phyloP scores from a whole-genome alignment of 1,140 invertebrate species.

The Trialeurodes vaporariorum region DNA sequence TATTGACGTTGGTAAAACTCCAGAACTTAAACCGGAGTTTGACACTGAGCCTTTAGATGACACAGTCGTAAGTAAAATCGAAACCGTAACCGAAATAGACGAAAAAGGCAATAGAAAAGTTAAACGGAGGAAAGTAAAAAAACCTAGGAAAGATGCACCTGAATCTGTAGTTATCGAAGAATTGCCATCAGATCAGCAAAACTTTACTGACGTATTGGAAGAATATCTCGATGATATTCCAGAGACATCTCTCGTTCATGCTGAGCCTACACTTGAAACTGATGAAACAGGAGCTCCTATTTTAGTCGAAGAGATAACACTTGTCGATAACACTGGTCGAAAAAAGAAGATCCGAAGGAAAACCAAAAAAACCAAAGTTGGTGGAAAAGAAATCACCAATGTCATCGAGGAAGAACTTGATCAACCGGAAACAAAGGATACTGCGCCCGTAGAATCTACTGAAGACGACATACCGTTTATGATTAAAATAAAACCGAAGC shows the following conservation, averaged over 20 bases:
- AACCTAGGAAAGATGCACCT: slow-evolving; percentile 25
- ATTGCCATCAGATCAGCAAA: not conserved
- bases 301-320: not conserved
- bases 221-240: not conserved
- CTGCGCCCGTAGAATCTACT: not conserved
- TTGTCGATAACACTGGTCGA: not conserved
- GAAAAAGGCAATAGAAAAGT: slow-evolving; percentile 1
- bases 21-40: slow-evolving; percentile 14
- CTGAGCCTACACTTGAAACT: not conserved
- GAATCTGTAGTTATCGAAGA: slow-evolving; percentile 39
- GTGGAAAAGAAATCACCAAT: not conserved
- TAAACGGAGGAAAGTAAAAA: slow-evolving; percentile 7
- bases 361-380: not conserved
- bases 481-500: not conserved
- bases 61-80: not conserved
- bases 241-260: not conserved
- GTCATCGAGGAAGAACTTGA: not conserved
- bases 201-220: not conserved
- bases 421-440: not conserved
- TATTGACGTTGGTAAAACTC: slow-evolving; percentile 18
- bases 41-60: not conserved
- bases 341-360: not conserved
- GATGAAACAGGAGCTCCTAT: not conserved
- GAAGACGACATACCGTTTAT: too few species aligned
- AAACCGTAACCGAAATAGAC: not conserved